Percentiles rank a stretch among this genome's conserved stretches.
Conservation (phyloP, 2,113 vertebrate genomes). For the Phylloscopus whistleri region DNA sequence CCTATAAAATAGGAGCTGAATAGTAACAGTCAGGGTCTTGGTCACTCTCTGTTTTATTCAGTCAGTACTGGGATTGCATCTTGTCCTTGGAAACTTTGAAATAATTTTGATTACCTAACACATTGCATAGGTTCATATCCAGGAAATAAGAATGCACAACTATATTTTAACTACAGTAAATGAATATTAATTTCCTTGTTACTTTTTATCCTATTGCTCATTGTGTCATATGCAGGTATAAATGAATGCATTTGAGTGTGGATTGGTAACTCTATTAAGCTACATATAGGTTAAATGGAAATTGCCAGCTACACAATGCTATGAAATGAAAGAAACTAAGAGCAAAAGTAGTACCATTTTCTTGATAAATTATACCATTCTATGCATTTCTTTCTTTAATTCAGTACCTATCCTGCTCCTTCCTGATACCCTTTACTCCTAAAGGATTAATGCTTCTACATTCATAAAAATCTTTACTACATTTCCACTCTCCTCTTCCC, state of each 20-base stretch:
- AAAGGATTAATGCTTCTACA: background rate
- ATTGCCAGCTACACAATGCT: background rate
- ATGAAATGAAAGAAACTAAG: background rate
- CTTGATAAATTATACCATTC: background rate
- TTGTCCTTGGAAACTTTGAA: background rate
- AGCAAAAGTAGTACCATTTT: background rate
- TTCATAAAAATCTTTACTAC: background rate
- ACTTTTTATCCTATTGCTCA: background rate
- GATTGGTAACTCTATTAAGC: background rate
- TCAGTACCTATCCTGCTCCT: background rate
- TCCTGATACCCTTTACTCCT: background rate
- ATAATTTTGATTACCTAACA: background rate
- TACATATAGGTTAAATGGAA: background rate
- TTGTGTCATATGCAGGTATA: background rate
- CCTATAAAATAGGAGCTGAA: background rate
- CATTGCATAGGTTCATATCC: background rate
- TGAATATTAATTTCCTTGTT: background rate
- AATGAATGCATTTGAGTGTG: background rate
- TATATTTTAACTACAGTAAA: background rate
- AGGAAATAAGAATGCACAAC: background rate
- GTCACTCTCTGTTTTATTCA: background rate
- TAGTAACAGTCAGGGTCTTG: background rate
- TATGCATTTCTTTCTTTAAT: background rate
- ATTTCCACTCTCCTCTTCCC: background rate
- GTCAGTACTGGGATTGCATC: background rate